Conservation (phyloP, 2,888 invertebrate species). For the Cylloceria caligata region DNA sequence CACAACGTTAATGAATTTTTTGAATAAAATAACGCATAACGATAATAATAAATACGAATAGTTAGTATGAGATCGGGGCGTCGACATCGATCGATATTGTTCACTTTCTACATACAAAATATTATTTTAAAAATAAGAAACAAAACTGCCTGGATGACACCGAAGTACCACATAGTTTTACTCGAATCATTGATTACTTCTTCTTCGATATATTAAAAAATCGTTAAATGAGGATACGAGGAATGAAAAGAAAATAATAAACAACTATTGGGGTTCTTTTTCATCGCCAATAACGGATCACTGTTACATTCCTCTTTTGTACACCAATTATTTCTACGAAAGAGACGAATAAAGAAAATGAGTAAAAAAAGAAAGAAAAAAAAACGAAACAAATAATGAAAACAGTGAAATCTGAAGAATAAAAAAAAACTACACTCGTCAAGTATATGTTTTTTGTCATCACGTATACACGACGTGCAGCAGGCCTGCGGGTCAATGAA, state of each 20-base stretch:
- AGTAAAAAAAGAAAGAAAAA: conserved; percentile 33
- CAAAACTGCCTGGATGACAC: conserved; percentile 51
- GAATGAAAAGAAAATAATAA: conserved; percentile 29
- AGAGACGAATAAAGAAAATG: conserved; percentile 64
- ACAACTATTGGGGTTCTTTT: conserved; percentile 51
- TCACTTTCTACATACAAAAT: conserved; percentile 51
- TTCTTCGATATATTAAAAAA: conserved; percentile 29
- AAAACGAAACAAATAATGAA: conserved; percentile 10
- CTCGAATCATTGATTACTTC: conserved; percentile 53
- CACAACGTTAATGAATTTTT: conserved; percentile 58
- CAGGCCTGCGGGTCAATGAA: conserved; percentile 42
- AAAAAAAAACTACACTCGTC: conserved; percentile 41
- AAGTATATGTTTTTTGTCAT: conserved; percentile 12
- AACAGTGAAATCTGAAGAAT: conserved; percentile 34
- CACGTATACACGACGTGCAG: conserved; percentile 25
- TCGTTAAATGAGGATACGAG: conserved; percentile 35
- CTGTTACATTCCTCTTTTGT: conserved; percentile 74
- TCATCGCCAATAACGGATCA: conserved; percentile 65
- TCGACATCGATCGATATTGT: conserved; percentile 50
- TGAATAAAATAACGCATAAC: conserved; percentile 52
- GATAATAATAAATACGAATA: conserved; percentile 37
- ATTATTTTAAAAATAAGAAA: conserved; percentile 28
- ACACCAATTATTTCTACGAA: conserved; percentile 69
- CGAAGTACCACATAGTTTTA: conserved; percentile 43
- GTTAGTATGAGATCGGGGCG: conserved; percentile 1